These are phyloP conservation scores for Cuniculus paca DNA, from an alignment of 2,797 vertebrate species.

Conservation along the genomic window DNA sequence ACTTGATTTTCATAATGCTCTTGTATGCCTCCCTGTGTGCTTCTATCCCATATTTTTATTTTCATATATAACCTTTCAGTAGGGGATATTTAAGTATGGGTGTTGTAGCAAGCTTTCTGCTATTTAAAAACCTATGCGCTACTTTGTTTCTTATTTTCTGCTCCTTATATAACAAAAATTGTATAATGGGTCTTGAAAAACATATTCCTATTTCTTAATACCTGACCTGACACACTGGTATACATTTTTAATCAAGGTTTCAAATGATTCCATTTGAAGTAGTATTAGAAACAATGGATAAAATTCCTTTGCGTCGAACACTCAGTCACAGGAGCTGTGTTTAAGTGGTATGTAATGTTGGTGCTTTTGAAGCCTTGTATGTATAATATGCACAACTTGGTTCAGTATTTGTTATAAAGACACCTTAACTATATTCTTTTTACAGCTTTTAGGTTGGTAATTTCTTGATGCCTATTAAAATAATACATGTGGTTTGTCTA, in stretches of 20 bases:
- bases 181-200: conserved; percentile 74
- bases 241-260: conserved; percentile 84
- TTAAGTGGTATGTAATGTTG: conserved; percentile 61
- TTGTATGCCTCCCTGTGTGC: conserved; percentile 74
- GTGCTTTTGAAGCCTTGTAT: conserved; percentile 51
- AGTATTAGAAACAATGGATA: conserved; percentile 69
- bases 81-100: conserved; percentile 61
- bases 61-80: conserved; percentile 73
- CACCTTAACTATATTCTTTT: conserved; percentile 43
- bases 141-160: conserved; percentile 71
- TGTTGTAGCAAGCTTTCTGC: conserved; percentile 39
- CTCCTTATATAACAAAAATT: conserved; percentile 73
- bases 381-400: conserved; percentile 9
- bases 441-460: not conserved
- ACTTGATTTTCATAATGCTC: conserved; percentile 89
- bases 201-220: conserved; percentile 72
- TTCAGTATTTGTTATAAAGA: conserved; percentile 68
- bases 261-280: conserved; percentile 79
- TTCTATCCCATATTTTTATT: conserved; percentile 79
- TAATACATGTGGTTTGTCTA: not conserved
- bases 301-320: conserved; percentile 54
- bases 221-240: conserved; percentile 68
- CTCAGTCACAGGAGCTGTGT: conserved; percentile 47
- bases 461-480: conserved; percentile 58
- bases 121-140: conserved; percentile 63